These are phyloP conservation scores for Himalopsyche phryganea DNA, from an alignment of 1,140 invertebrate species.

Conservation along the genomic window DNA sequence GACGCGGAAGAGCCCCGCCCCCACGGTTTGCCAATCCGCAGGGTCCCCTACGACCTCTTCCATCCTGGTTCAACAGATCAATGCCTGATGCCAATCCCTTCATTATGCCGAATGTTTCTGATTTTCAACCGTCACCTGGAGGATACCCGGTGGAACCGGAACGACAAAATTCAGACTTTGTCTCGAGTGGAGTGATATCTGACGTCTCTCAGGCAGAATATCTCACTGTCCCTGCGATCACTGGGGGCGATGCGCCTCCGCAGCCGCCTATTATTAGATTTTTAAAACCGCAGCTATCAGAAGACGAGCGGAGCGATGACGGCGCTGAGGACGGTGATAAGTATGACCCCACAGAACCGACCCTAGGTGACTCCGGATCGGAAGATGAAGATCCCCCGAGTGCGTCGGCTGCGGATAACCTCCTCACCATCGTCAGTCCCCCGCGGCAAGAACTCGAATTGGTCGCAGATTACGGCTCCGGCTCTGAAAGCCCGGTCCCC, in stretches of 20 bases:
- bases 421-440: slow-evolving; percentile 29
- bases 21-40: slow-evolving; percentile 12
- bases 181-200: neutral
- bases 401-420: slow-evolving; percentile 9
- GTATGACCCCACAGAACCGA: slow-evolving; percentile 65
- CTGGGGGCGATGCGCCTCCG: slow-evolving; percentile 39
- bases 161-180: neutral
- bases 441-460: slow-evolving; percentile 7
- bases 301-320: slow-evolving; percentile 61
- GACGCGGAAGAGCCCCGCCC: slow-evolving; percentile 18
- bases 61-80: slow-evolving; percentile 18
- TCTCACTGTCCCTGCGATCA: neutral
- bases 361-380: slow-evolving; percentile 49
- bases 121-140: neutral
- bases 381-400: slow-evolving; percentile 35
- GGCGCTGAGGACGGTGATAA: slow-evolving; percentile 63
- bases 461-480: slow-evolving; percentile 14
- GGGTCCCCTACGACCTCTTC: slow-evolving; percentile 11
- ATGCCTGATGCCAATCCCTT: slow-evolving; percentile 9
- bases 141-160: neutral
- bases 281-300: slow-evolving; percentile 48
- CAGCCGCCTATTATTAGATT: slow-evolving; percentile 56
- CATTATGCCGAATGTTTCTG: slow-evolving; percentile 3
- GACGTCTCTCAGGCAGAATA: slow-evolving; percentile 11
- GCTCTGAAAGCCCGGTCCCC: slow-evolving; percentile 7